phyloP scores from a whole-genome alignment of 2,888 invertebrate species.

The Dynastes grantii region DNA sequence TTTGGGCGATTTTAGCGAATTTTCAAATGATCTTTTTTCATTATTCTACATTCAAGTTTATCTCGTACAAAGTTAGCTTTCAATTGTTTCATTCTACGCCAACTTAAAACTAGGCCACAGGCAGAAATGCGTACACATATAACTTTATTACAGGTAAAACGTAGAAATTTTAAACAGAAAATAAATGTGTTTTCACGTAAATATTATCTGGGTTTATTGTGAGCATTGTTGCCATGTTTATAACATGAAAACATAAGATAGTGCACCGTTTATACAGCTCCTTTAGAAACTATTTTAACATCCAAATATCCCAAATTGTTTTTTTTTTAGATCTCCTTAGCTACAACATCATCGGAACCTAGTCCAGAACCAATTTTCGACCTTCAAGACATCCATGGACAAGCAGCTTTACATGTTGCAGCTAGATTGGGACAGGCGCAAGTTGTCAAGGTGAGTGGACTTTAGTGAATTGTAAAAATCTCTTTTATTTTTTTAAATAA shows the following conservation, averaged over 20 bases:
- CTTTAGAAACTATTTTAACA: background rate
- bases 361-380: conserved; percentile 73
- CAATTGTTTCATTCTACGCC: conserved; percentile 2
- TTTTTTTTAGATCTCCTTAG: conserved; percentile 65
- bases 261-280: background rate
- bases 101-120: background rate
- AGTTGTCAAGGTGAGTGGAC: conserved; percentile 73
- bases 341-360: conserved; percentile 68
- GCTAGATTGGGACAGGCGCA: conserved; percentile 84
- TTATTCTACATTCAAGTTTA: no score
- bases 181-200: no score
- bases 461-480: background rate
- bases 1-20: no score
- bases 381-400: conserved; percentile 83
- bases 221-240: background rate
- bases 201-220: background rate
- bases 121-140: no score
- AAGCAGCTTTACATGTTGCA: conserved; percentile 90
- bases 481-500: background rate
- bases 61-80: no score
- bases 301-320: background rate
- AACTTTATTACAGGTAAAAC: no score
- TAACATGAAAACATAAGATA: background rate
- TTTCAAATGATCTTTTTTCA: background rate
- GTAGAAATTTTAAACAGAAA: no score